Evolutionary conservation across 2,888 invertebrate species (phyloP), one percentile per base, ranked within the genome.

Genomic region (Tridacna gigas): DNA sequence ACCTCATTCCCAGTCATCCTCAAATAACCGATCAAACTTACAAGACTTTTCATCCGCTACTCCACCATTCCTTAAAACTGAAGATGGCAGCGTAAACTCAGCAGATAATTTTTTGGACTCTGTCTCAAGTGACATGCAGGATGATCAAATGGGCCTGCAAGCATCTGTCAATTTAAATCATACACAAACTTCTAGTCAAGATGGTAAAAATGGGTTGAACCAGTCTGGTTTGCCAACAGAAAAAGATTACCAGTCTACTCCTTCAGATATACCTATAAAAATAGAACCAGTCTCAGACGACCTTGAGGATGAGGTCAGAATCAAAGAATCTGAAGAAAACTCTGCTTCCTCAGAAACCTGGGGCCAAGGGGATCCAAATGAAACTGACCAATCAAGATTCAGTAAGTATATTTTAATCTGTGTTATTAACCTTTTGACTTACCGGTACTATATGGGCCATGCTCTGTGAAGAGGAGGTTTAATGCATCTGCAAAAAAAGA

Each of bases 281-380:
- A 11, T 65, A 60, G 75, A 75, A 47, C 75, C 75, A 63, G 75
- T 20, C 12, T 63, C 47, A 22, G 75, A 75, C 20, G 78, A 82
- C 9, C 20, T 77, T 37, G 77, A 77, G 37, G 47, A 77, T 22
- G 82, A 82, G 25, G 77, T 65, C 3, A 74, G 74, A 20, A 73
- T 77, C 5, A 20, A 77, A 22, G 80, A 83, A 37, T 2, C 45
- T 37, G 83, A 67, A 51, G 83, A 83, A n/a, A 79, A 73, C 56
- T 80, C 83, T 12, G 45, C 71, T 22, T 69, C 79, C 13, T 74
- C 83, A 67, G 83, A 83, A 15, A 77, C 74, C 13, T 83, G 80
- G 80, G 77, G 69, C 20, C 80, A 80, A 74, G 63, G 78, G 22
- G 63, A 79, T 74, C 61, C 74, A 60, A 61, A 74, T 74, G 61